Evolutionary conservation across 2,888 invertebrate genomes (phyloP), one percentile per base, ranked within the genome.

Genomic region (Drosophila cracens): DNA sequence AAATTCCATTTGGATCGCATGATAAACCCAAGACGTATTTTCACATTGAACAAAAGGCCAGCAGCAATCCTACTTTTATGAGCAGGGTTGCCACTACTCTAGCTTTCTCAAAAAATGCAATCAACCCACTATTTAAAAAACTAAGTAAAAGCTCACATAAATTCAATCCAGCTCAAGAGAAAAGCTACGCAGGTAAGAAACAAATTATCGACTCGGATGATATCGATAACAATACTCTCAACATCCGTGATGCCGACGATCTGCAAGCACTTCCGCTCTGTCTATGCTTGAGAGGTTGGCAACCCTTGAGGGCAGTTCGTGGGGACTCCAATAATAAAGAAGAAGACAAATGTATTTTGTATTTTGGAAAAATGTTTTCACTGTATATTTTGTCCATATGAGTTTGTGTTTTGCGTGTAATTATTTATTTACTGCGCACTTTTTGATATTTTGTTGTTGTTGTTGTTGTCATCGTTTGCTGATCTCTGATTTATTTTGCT

Each of bases 391-490:
- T 36, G 59, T 79, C 52, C 62, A 71, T 66, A 60, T 61, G 69
- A 68, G 66, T 64, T 81, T 46, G 21, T 10, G 59, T 51, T 65
- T 46, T 74, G 65, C 59, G 57, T 68, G 62, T 67, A 70, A 66
- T 67, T 84, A 66, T 70, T 70, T 54, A 75, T 75, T 60, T 27
- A 49, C 64, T 79, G 75, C 79, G 64, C 59, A 79, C 51, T 58
- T 62, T 51, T 67, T 40, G 57, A 48, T 64, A 68, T 48, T 43
- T 62, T 70, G 54, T 54, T 70, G 51, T 16, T 46, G 49, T 53
- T 56, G 38, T 66, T 74, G 49, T 62, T 78, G 59, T 67, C 63
- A 46, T 46, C 46, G 25, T 16, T 46, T 46, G 16, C 27, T 2
- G 46, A 46, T 8, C 25, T 46, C 8, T 2, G 46, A 25, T 46